Conservation (phyloP, 2,797 vertebrate genomes). For the Aldrovandia affinis region DNA sequence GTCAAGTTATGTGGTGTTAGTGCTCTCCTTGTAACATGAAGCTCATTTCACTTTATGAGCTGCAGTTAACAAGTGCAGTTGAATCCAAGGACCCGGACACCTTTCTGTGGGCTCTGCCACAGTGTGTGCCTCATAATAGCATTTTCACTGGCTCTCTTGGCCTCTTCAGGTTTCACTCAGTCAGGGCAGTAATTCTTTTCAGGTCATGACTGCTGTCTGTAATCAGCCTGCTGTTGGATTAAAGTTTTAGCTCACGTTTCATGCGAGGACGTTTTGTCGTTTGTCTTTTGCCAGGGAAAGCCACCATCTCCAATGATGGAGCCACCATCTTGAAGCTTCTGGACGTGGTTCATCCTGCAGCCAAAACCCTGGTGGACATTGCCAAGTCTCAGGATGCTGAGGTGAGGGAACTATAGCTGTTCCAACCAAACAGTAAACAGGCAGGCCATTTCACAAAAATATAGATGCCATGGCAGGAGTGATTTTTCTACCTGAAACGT, state of each 20-base stretch:
- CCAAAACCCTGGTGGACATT: conserved; percentile 95
- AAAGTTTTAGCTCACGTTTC: no score
- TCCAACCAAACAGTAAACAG: no score
- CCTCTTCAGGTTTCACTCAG: background rate
- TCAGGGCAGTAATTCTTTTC: background rate
- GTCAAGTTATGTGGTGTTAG: no score
- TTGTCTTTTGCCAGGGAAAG: conserved; percentile 80
- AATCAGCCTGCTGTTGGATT: no score
- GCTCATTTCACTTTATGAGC: background rate
- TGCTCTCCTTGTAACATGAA: no score
- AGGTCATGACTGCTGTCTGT: no score
- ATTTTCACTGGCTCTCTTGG: background rate
- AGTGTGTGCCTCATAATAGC: background rate
- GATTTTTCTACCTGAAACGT: no score
- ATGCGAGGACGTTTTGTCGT: conserved; percentile 18
- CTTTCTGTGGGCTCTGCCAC: background rate
- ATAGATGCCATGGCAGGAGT: no score
- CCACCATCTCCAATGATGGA: conserved; percentile 96
- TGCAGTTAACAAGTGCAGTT: background rate
- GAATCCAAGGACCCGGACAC: background rate
- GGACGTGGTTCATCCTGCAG: conserved; percentile 94
- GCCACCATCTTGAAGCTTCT: conserved; percentile 97
- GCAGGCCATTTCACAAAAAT: no score
- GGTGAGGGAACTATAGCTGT: conserved; percentile 65
- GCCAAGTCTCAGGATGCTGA: conserved; percentile 97